A percentile compares a stretch with the other conserved stretches of the same genome.
Conservation (phyloP, 1,140 invertebrate species). For the Dryas iulia region DNA sequence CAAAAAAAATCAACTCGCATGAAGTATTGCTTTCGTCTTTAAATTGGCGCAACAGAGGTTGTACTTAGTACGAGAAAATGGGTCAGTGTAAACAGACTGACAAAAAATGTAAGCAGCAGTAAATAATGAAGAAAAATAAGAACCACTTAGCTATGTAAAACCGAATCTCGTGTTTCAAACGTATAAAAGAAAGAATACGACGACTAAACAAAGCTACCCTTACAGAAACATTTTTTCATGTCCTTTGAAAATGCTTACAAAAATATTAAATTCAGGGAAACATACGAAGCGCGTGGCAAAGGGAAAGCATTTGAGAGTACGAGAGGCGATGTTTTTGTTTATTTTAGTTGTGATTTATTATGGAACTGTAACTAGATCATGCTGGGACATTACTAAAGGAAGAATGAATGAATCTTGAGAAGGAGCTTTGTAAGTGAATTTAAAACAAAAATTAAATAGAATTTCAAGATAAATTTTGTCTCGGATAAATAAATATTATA, state of each 20-base stretch:
- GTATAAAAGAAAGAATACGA: constrained; percentile 20
- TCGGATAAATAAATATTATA: too few species aligned
- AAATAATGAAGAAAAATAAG: constrained; percentile 35
- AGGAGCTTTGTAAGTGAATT: too few species aligned
- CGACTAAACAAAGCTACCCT: constrained; percentile 3
- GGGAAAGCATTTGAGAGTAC: not conserved
- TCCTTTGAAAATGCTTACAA: constrained; percentile 15
- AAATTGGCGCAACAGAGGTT: constrained; percentile 26
- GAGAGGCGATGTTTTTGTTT: not conserved
- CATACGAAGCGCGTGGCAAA: not conserved
- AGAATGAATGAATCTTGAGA: too few species aligned
- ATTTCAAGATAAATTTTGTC: too few species aligned
- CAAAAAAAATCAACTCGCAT: not conserved
- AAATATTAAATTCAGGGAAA: constrained; percentile 11
- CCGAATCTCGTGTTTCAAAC: constrained; percentile 32
- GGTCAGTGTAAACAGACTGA: constrained; percentile 25
- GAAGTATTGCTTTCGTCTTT: constrained; percentile 6
- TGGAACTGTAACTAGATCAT: not conserved
- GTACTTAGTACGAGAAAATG: constrained; percentile 21
- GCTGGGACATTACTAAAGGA: too few species aligned
- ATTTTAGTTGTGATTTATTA: not conserved
- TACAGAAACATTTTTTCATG: constrained; percentile 1
- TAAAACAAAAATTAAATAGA: too few species aligned
- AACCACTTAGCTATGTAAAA: constrained; percentile 33
- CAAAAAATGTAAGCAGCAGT: constrained; percentile 24